Base-by-base conservation (phyloP, 2,113 vertebrate species). In the Climacteris rufus region DNA sequence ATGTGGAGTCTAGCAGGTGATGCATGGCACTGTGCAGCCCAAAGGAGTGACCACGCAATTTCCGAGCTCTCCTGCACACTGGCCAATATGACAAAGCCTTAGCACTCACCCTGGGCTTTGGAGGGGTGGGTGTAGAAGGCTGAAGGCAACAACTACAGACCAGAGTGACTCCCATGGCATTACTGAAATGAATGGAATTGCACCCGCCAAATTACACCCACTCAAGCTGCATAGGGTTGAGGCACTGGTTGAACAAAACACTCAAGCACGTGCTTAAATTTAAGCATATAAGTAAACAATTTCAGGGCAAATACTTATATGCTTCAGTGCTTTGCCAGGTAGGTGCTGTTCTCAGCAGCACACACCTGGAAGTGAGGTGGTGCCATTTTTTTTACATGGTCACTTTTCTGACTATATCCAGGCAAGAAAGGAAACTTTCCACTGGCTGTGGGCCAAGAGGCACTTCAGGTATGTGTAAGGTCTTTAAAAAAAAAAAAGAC, bases 391-490 rank as follows among this genome's bases (percentile, higher is more conserved):
- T 93, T 93, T 19, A 96, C 44, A 17, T 69, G 87, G 83, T 90
- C 81, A 82, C 24, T 87, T 78, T 87, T 93, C 63, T 84, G 79
- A 56, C 92, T 90, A 70, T 53, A 87, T 65, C 89, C 83, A 87
- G 45, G 57, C 1, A 20, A 90, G 83, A 91, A 94, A 92, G 63
- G 66, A 64, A 97, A 96, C 87, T 97, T 97, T 96, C 97, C 93
- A 94, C 47, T 94, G 94, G 92, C 82, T 76, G 17, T 31, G 54
- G 33, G 54, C 95, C 92, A 94, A 63, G 28, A 94, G 44, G 82
- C 65, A 94, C 91, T 92, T 89, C 90, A 94, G 90, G 94, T 95
- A 93, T 96, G 72, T 92, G 90, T 96, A 88, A 94, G 91, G 60
- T 69, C 75, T 90, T 88, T 4, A 10, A 66, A 60, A 59, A 44